Conservation (phyloP, 2,888 invertebrate species). For the Rhorus exstirpatorius region DNA sequence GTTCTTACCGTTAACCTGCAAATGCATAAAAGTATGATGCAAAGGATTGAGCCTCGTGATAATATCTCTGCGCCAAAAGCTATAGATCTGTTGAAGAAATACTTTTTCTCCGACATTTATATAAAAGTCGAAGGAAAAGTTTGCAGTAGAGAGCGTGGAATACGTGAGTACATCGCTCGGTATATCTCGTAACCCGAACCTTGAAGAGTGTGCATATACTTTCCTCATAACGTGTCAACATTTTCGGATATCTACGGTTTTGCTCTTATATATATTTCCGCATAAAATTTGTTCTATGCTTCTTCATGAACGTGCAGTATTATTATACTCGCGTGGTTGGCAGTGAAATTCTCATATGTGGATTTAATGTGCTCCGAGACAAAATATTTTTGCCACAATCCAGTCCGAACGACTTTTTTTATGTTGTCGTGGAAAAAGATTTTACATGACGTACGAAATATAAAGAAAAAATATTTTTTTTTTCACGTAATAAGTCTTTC, state of each 20-base stretch:
- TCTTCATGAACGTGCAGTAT: background rate
- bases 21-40: too few relatives aligned
- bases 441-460: background rate
- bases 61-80: background rate
- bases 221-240: slow-evolving; percentile 16
- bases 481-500: background rate
- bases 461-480: background rate
- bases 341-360: slow-evolving; percentile 14
- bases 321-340: slow-evolving; percentile 3
- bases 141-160: background rate
- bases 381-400: slow-evolving; percentile 8
- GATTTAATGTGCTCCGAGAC: background rate
- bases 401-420: slow-evolving; percentile 15
- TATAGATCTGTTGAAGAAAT: too few relatives aligned
- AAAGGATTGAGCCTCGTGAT: background rate
- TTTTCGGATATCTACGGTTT: slow-evolving; percentile 24
- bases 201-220: slow-evolving; percentile 14
- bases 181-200: slow-evolving; percentile 1
- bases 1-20: too few relatives aligned
- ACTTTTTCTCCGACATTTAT: too few relatives aligned
- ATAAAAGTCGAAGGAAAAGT: slow-evolving; percentile 4
- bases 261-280: slow-evolving; percentile 18
- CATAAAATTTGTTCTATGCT: slow-evolving; percentile 18
- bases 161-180: slow-evolving; percentile 4
- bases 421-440: slow-evolving; percentile 7